Percentiles rank a stretch among this genome's conserved stretches.
Evolutionary conservation across 1,140 invertebrate species (phyloP).

Genomic region (Orius laevigatus): DNA sequence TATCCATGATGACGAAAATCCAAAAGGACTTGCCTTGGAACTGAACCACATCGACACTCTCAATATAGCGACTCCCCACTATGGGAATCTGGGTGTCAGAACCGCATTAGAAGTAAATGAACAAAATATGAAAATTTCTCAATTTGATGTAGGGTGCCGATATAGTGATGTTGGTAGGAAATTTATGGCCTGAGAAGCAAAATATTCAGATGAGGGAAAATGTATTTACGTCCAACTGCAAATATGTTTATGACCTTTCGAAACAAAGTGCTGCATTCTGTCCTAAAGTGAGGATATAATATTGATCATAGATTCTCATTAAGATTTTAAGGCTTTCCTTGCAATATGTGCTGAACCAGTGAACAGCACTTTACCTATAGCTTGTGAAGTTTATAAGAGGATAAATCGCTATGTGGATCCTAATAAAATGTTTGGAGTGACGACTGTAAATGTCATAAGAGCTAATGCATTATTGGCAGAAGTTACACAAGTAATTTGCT

Average conservation of each 20-base stretch:
- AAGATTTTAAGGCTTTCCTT: conserved; percentile 33
- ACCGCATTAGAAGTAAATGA: not conserved
- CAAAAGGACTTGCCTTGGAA: conserved; percentile 10
- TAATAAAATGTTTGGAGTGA: conserved; percentile 84
- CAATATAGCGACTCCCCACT: conserved; percentile 28
- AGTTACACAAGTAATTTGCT: conserved; percentile 29
- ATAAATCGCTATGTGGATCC: conserved; percentile 74
- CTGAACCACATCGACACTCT: conserved; percentile 13
- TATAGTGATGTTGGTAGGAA: conserved; percentile 1
- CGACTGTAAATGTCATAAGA: conserved; percentile 90
- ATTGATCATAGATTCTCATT: too few species aligned
- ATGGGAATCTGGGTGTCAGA: not conserved
- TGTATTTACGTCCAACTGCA: not conserved
- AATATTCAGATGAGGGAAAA: not conserved
- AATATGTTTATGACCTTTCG: not conserved
- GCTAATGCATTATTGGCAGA: conserved; percentile 87
- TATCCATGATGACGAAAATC: conserved; percentile 3
- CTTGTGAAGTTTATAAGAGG: conserved; percentile 84
- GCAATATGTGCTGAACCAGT: conserved; percentile 43
- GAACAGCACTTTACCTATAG: conserved; percentile 96
- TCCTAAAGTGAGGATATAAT: conserved; percentile 1
- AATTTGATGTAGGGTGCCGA: not conserved
- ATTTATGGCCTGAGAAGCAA: not conserved
- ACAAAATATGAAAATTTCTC: not conserved
- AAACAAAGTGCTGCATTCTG: not conserved